phyloP scores from a whole-genome alignment of 2,113 vertebrate species.

The Ceyx melanurus region DNA sequence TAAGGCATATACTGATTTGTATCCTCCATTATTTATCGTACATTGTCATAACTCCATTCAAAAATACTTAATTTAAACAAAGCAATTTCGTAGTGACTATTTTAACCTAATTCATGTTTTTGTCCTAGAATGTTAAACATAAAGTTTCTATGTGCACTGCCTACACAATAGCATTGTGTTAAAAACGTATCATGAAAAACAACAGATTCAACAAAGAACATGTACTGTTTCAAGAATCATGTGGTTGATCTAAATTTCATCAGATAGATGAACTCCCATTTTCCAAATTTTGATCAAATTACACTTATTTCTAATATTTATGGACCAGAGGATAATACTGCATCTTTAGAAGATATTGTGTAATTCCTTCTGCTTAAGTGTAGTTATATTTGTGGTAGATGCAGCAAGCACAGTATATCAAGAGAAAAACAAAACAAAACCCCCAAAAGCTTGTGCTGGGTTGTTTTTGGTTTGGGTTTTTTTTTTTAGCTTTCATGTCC shows the following conservation, averaged over 20 bases:
- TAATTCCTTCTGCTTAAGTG: slow-evolving; percentile 60
- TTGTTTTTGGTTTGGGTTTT: neutral
- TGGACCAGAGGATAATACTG: slow-evolving; percentile 64
- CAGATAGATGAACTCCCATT: neutral
- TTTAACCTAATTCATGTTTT: slow-evolving; percentile 40
- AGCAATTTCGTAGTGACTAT: slow-evolving; percentile 25
- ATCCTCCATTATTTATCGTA: slow-evolving; percentile 26
- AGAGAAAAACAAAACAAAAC: slow-evolving; percentile 47
- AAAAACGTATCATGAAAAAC: slow-evolving; percentile 22
- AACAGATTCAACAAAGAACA: slow-evolving; percentile 31
- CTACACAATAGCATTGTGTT: slow-evolving; percentile 38
- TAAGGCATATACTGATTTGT: slow-evolving; percentile 17
- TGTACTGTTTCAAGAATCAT: neutral
- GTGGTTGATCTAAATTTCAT: neutral
- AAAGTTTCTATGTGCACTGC: slow-evolving; percentile 7
- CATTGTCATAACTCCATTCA: neutral
- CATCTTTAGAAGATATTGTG: slow-evolving; percentile 73
- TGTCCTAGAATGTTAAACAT: slow-evolving; percentile 21
- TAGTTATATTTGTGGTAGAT: slow-evolving; percentile 71
- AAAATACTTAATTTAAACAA: slow-evolving; percentile 16
- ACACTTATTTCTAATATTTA: neutral
- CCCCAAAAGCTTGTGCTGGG: neutral
- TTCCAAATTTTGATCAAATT: neutral
- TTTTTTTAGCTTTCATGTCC: slow-evolving; percentile 76
- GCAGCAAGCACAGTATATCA: slow-evolving; percentile 68